Evolutionary conservation across 2,113 vertebrate species (phyloP), one percentile per base, ranked within the genome.

Genomic region (Gallinago jamesoni): DNA sequence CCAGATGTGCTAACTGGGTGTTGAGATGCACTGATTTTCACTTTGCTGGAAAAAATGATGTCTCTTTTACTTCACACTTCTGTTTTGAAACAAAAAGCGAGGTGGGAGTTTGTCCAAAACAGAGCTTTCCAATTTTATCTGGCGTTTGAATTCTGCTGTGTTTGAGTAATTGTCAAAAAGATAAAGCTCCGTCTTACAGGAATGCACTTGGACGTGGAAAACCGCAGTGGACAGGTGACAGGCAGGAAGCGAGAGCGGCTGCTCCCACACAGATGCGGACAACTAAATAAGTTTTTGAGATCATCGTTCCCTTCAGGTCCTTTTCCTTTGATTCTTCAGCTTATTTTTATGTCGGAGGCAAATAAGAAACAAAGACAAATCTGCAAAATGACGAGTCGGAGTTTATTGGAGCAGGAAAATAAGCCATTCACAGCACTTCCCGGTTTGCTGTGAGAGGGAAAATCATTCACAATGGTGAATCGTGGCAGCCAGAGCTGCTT

Each of bases 361-460:
- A 98, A 98, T 97, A 97, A 97, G 96, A 97, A 98, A 97, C 96
- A 97, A 97, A 98, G 97, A 98, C 96, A 97, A 97, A 98, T 97
- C 93, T 97, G 91, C 70, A 92, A 94, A 98, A 97, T 87, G 96
- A 96, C 64, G 87, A 97, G 97, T 97, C 70, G 82, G 97, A 97
- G 97, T 94, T 98, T 98, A 98, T 95, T 81, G 96, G 95, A 97
- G 98, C 98, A 98, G 97, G 97, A 98, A 98, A 98, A 98, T 74
- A 98, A 98, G 81, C 93, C 94, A 91, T 97, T 97, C 87, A 31
- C 23, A 30, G 64, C 91, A 94, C 88, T 98, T 94, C 96, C 97
- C 60, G 14, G 95, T 97, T 97, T 97, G 95, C 97, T 93, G 41
- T 96, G 97, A 98, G 94, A 98, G 96, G 97, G 95, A 97, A 94